These are phyloP conservation scores for Agonopterix subpropinquella DNA, from an alignment of 2,888 invertebrate species.

Conservation along the genomic window DNA sequence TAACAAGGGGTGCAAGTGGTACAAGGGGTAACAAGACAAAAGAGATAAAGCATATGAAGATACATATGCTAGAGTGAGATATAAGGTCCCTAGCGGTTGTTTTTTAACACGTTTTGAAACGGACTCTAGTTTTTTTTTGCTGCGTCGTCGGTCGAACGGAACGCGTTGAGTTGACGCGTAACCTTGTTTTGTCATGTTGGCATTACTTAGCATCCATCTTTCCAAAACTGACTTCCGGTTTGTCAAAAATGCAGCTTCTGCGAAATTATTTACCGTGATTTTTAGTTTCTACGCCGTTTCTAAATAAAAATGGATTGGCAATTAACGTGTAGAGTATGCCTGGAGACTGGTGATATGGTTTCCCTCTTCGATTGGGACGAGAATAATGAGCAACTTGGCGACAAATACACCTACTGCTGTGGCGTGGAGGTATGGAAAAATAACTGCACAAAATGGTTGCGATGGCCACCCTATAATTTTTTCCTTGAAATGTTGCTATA, in stretches of 20 bases:
- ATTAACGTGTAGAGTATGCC: slow-evolving; percentile 69
- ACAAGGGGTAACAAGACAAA: no score
- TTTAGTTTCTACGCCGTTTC: slow-evolving; percentile 13
- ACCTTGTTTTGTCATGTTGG: slow-evolving; percentile 39
- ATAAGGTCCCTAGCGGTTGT: no score
- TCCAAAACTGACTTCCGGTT: slow-evolving; percentile 37
- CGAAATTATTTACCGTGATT: slow-evolving; percentile 25
- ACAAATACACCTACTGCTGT: slow-evolving; percentile 67
- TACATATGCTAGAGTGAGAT: no score
- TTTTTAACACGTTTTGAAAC: no score
- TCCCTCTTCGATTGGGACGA: slow-evolving; percentile 74
- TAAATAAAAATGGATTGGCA: slow-evolving; percentile 67
- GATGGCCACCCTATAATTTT: slow-evolving; percentile 73
- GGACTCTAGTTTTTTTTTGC: no score
- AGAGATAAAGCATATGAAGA: no score
- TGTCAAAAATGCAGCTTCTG: slow-evolving; percentile 31
- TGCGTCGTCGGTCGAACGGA: neutral
- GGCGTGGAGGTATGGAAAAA: slow-evolving; percentile 70
- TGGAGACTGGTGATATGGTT: slow-evolving; percentile 71
- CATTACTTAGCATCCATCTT: slow-evolving; percentile 14
- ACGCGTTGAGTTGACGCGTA: neutral
- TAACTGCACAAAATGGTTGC: slow-evolving; percentile 72
- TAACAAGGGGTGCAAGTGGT: no score
- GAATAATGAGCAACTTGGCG: slow-evolving; percentile 71
- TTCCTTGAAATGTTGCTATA: slow-evolving; percentile 72